These are phyloP conservation scores for Charadrius vociferus DNA, from an alignment of 2,113 vertebrate genomes.

Conservation along the genomic window DNA sequence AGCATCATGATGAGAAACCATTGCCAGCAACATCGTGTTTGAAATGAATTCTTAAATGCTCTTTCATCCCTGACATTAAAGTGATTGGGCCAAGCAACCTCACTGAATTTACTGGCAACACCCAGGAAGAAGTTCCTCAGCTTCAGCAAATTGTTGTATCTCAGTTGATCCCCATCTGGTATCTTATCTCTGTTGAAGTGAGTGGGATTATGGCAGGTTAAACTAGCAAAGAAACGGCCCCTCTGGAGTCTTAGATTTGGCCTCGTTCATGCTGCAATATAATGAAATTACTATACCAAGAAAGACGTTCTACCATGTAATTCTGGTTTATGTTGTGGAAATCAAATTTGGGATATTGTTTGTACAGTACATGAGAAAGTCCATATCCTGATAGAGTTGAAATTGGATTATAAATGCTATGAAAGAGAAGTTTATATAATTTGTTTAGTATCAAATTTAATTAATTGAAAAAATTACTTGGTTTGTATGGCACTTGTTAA, in stretches of 20 bases:
- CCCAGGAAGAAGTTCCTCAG: neutral
- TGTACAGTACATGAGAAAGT: neutral
- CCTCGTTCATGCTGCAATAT: neutral
- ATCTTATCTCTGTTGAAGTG: neutral
- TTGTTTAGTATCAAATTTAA: neutral
- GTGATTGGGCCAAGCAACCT: neutral
- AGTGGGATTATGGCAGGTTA: neutral
- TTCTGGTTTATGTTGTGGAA: constrained; percentile 6
- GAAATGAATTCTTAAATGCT: neutral
- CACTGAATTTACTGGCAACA: neutral
- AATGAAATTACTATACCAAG: neutral
- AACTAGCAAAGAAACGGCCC: neutral
- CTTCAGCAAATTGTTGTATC: neutral
- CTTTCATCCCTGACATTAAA: neutral
- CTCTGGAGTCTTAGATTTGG: neutral
- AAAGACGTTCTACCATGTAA: neutral
- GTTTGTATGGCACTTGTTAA: neutral
- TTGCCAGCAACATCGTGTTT: neutral
- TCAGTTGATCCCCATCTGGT: neutral
- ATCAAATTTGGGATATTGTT: constrained; percentile 9
- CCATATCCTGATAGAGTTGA: neutral
- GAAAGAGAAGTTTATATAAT: neutral
- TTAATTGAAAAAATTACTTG: neutral
- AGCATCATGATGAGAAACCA: neutral
- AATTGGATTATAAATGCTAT: neutral